Base-by-base conservation (phyloP, 1,140 invertebrate genomes). In the Aphaenogaster ashmeadi region DNA sequence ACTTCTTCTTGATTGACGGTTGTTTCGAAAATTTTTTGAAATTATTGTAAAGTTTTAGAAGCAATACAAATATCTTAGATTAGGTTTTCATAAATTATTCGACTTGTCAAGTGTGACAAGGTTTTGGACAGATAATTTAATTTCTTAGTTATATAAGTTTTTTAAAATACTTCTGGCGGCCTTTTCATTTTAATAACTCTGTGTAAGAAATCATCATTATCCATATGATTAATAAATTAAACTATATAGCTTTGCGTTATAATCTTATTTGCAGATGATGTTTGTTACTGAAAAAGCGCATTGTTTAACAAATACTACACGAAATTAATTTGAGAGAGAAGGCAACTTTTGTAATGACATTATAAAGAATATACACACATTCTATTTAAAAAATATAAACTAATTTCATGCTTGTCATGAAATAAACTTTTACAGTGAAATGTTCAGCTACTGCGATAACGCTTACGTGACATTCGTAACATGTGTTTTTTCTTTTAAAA, bases 91-190 rank as follows among this genome's bases (percentile, higher is more conserved):
- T 38, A 36, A 27, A n/a, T 52, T 50, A 41, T 50, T 11, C 9
- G 47, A 81, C 1, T 69, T 69, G 9, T 5, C 3, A 56, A 71
- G 27, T 13, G 3, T 36, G 50, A 33, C 15, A 33, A 71, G 71
- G 15, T 81, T 69, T 62, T 62, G 36, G 15, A 18, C 27, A 7
- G 2, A 71, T 41, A 71, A 56, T 71, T 69, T 44, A 58, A 81
- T 1, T 71, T 56, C 8, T 2, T 13, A 54, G 13, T 38, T n/a
- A 27, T 27, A 27, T 27, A 54, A 80, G n/a, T 41, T 67, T 52
- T 52, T 52, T 67, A 27, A 38, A 67, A 27, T 21, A 5, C n/a
- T 60, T 3, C 8, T 50, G 1, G 2, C 4, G 18, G 13, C 11
- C 9, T 27, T 79, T 41, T 7, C 7, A 21, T 5, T 7, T 13